Evolutionary conservation across 2,113 vertebrate species (phyloP), one percentile per base, ranked within the genome.

Genomic region (Aegypius monachus): DNA sequence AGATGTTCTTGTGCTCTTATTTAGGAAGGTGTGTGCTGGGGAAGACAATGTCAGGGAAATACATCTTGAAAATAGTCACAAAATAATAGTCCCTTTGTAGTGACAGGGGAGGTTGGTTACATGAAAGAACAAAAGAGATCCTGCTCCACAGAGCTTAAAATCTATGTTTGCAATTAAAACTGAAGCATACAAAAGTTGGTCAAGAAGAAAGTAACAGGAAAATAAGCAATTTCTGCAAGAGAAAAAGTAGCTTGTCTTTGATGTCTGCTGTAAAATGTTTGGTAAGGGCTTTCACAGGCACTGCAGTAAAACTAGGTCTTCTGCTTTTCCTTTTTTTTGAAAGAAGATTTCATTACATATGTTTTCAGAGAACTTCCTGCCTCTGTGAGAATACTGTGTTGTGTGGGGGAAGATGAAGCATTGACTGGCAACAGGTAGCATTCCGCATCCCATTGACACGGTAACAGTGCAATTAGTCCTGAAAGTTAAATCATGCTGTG

Each of bases 251-350:
- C 34, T 59, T 81, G 50, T 81, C 63, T 80, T 92, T 88, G 53
- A 62, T 38, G 38, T 58, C 59, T 81, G n/a, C 89, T 79, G 21
- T 63, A 43, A 87, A 79, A 59, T 25, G 11, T 27, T 29, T 45
- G 31, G 26, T 50, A 53, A 74, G 52, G 34, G 31, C 68, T 86
- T 93, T 16, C n/a, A 26, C 3, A 4, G 59, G 23, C 65, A 53
- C 56, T 75, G 70, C 86, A 65, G 61, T 52, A 65, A 63, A 95
- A 95, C 43, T 48, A 43, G 42, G 65, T 91, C 79, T 82, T 86
- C 27, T 59, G 34, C 38, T 81, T 70, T 74, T 77, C 26, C 9
- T 45, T 62, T 62, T 50, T 26, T 38, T n/a, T 78, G 16, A 47
- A 58, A 84, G 55, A 45, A 59, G 50, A 27, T 38, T 84, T 81